Evolutionary conservation across 1,140 invertebrate species (phyloP), one percentile per base, ranked within the genome.

Genomic region (Ceratitis capitata): DNA sequence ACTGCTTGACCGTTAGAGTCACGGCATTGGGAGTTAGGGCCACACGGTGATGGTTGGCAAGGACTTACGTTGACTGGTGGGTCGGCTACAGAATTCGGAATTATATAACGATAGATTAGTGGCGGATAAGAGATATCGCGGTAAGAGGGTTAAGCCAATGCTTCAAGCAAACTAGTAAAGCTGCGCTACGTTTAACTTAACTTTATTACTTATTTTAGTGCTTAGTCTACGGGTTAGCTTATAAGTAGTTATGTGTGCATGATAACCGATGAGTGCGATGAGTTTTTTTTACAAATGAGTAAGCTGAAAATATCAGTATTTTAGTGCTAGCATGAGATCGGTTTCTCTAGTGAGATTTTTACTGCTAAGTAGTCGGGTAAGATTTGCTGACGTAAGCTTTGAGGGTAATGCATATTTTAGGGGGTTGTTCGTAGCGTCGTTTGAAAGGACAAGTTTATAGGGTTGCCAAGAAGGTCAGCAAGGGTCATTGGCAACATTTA

Each of bases 1-100:
- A 96, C 94, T 3, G 96, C 95, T 87, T 96, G 95, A 86, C 95
- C 96, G 61, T 95, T 93, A 53, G 94, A 91, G 74, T 94, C 94
- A 87, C 94, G 94, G 91, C 96, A 97, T 88, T 95, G 93, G 88
- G 95, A 96, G 91, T 97, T 97, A 5, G 95, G 94, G 9, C 95
- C 94, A 88, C 94, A 94, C 83, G 95, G 93, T 61, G 93, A 91
- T 7, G 95, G 93, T 91, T 97, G 97, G 87, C 97, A 97, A 39
- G 95, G 94, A 91, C 95, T 96, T n/a, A 95, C 88, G 53, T 90
- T 90, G 26, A 90, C 88, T 39, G 92, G 91, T 61, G 89, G 90
- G 53, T 85, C 82, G 23, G 85, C 85, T 85, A 45, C n/a, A n/a
- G n/a, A n/a, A n/a, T 64, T 64, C 10, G 16, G 56, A 69, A 64